phyloP scores from a whole-genome alignment of 64 coral and sea anemone species.

The Dendrophyllia cribrosa region DNA sequence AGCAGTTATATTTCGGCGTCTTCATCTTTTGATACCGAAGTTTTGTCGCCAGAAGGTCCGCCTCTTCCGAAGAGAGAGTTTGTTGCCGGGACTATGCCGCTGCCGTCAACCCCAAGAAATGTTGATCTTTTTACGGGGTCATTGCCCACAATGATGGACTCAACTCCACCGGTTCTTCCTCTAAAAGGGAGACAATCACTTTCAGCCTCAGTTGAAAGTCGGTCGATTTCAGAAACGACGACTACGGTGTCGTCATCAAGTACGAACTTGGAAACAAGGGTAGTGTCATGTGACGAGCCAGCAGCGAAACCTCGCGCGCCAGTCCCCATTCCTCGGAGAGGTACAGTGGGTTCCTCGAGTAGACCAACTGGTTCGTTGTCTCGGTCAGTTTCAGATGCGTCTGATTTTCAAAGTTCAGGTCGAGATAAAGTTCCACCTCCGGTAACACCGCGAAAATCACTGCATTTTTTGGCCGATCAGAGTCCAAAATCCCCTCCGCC shows the following conservation, averaged over 20 bases:
- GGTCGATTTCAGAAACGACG: background rate
- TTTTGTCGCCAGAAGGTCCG: background rate
- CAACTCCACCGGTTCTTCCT: background rate
- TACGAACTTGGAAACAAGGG: background rate
- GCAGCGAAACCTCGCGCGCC: constrained; percentile 1
- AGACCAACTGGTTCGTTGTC: background rate
- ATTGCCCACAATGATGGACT: background rate
- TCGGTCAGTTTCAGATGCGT: background rate
- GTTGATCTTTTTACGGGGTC: background rate
- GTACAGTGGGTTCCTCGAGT: background rate
- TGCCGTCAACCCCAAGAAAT: constrained; percentile 6
- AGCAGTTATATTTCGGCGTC: constrained; percentile 23
- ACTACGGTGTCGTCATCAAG: constrained; percentile 6
- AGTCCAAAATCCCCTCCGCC: background rate
- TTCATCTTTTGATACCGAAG: constrained; percentile 18
- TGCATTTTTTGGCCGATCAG: background rate
- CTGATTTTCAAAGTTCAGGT: background rate
- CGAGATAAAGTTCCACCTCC: background rate
- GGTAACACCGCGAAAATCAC: background rate
- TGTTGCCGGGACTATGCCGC: background rate
- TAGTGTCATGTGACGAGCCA: background rate
- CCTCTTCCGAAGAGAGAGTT: background rate
- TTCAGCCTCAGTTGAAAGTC: background rate
- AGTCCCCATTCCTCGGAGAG: constrained; percentile 20
- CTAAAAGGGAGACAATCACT: background rate